A percentile compares a stretch with the other conserved stretches of the same genome.
phyloP scores from a whole-genome alignment of 2,888 invertebrate species.

The Tetropium fuscum region DNA sequence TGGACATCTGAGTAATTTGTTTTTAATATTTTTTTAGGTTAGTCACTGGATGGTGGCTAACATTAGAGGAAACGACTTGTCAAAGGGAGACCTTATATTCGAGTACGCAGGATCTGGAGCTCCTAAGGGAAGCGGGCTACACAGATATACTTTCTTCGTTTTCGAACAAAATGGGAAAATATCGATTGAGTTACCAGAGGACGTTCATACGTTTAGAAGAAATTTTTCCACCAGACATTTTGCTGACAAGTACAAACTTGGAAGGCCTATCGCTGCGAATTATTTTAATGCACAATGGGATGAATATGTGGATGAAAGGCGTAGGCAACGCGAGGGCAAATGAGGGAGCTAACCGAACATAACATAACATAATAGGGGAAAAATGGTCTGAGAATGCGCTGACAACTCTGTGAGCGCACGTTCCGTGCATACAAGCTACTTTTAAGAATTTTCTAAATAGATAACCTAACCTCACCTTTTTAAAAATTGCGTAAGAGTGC shows the following conservation, averaged over 20 bases:
- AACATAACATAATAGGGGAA: no score
- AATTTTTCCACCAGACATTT: slow-evolving; percentile 79
- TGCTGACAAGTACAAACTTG: slow-evolving; percentile 84
- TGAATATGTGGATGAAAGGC: slow-evolving; percentile 75
- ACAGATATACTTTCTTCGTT: slow-evolving; percentile 79
- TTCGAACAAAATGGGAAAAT: slow-evolving; percentile 58
- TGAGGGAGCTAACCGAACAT: no score
- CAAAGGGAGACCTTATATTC: slow-evolving; percentile 78
- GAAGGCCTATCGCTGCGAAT: slow-evolving; percentile 87
- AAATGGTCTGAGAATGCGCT: no score
- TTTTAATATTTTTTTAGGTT: slow-evolving; percentile 55
- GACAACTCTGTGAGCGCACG: no score
- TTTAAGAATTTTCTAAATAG: no score
- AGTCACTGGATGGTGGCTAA: slow-evolving; percentile 92
- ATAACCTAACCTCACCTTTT: no score
- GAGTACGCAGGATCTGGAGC: slow-evolving; percentile 88
- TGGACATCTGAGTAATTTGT: no score
- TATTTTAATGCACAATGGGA: slow-evolving; percentile 90
- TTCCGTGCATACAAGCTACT: no score
- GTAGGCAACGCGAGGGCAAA: background rate
- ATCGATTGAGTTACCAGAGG: slow-evolving; percentile 48
- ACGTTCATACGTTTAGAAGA: slow-evolving; percentile 62
- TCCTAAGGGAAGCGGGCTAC: slow-evolving; percentile 75
- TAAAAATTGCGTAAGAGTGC: no score
- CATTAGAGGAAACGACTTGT: slow-evolving; percentile 79